A percentile compares a stretch with the other conserved stretches of the same genome.
Evolutionary conservation across 2,888 invertebrate species (phyloP).

Genomic region (Lepetodrilus schrolli): DNA sequence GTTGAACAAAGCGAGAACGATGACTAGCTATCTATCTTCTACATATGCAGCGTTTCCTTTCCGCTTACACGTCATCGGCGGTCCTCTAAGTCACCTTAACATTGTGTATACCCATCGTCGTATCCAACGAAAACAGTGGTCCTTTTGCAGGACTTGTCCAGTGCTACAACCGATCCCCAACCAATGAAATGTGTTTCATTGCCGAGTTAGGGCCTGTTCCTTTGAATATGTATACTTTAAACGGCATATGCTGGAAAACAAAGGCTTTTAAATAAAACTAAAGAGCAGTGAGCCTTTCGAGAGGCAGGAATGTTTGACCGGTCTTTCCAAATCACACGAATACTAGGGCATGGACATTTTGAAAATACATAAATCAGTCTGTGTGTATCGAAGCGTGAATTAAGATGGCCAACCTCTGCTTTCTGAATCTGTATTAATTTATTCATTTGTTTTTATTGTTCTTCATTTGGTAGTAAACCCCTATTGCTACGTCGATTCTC

Average conservation of each 20-base stretch:
- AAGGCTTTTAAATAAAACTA: constrained; percentile 22
- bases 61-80: too few species aligned
- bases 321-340: background rate
- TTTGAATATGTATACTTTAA: constrained; percentile 17
- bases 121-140: too few species aligned
- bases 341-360: background rate
- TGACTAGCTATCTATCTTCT: too few species aligned
- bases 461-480: constrained; percentile 28
- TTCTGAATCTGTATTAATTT: constrained; percentile 33
- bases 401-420: constrained; percentile 12
- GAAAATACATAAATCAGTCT: constrained; percentile 14
- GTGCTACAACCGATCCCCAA: too few species aligned
- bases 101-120: too few species aligned
- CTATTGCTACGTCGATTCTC: constrained; percentile 3
- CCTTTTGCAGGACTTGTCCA: too few species aligned
- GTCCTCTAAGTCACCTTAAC: too few species aligned
- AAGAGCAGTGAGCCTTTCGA: background rate
- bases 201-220: constrained; percentile 7
- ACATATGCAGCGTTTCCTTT: too few species aligned
- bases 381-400: constrained; percentile 2
- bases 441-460: constrained; percentile 36
- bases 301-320: background rate
- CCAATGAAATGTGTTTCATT: background rate
- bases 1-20: too few species aligned
- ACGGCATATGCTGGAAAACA: constrained; percentile 17